Percentiles rank a stretch among this genome's conserved stretches.
phyloP scores from a whole-genome alignment of 2,888 invertebrate genomes.

The Mythimna albipuncta region DNA sequence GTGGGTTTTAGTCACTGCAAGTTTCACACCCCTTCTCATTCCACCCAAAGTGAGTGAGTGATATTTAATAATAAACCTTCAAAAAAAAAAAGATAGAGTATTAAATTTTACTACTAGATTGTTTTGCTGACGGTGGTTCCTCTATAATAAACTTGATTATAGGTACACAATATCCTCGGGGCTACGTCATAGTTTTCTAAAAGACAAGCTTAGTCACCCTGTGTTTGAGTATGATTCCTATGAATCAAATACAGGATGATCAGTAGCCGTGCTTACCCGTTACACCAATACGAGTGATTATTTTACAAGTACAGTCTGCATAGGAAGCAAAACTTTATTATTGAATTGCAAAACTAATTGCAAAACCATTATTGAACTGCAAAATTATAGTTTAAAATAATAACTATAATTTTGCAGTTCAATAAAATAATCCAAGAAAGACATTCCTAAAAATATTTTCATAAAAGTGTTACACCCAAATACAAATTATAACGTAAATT shows the following conservation, averaged over 20 bases:
- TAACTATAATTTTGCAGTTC: too few relatives aligned
- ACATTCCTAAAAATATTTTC: not conserved
- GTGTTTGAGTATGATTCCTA: not conserved
- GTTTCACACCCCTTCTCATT: too few relatives aligned
- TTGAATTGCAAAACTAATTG: not conserved
- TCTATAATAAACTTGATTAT: not conserved
- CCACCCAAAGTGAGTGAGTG: too few relatives aligned
- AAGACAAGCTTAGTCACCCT: not conserved
- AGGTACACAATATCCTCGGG: not conserved
- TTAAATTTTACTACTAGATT: not conserved
- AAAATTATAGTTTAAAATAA: too few relatives aligned
- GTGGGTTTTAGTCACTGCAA: too few relatives aligned
- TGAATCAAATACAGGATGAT: slow-evolving; percentile 10
- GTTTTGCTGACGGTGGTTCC: not conserved
- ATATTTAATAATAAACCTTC: too few relatives aligned
- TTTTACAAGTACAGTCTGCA: slow-evolving; percentile 5
- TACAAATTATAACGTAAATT: not conserved
- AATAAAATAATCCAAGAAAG: too few relatives aligned
- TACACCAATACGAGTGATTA: not conserved
- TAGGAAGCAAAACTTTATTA: not conserved
- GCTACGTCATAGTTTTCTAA: not conserved
- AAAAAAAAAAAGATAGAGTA: not conserved
- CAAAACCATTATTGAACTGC: too few relatives aligned
- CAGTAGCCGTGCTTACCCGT: slow-evolving; percentile 2
- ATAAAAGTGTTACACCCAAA: not conserved